phyloP scores from a whole-genome alignment of 2,888 invertebrate species.

The Calliopum simillimum region DNA sequence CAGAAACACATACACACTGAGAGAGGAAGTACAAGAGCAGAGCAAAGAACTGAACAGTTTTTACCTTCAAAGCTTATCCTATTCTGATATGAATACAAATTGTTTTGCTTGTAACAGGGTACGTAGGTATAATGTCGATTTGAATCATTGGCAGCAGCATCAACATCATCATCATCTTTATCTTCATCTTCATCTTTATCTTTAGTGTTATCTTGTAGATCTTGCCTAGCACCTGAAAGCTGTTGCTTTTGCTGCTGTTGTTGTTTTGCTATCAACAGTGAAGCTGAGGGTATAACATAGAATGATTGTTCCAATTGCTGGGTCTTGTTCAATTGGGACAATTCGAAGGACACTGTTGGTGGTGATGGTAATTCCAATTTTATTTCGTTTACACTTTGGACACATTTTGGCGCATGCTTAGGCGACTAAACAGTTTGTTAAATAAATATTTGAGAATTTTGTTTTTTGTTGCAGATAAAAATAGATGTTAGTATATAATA shows the following conservation, averaged over 20 bases:
- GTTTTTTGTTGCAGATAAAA: too few relatives aligned
- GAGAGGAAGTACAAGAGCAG: not conserved
- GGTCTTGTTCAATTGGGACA: not conserved
- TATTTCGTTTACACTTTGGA: too few relatives aligned
- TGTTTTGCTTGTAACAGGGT: constrained; percentile 61
- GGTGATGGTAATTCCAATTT: too few relatives aligned
- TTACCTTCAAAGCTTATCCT: constrained; percentile 64
- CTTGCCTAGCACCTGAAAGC: constrained; percentile 12
- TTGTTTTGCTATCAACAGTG: constrained; percentile 27
- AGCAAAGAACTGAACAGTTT: constrained; percentile 14
- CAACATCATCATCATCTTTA: constrained; percentile 22
- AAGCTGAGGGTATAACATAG: constrained; percentile 55
- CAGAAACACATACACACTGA: too few relatives aligned
- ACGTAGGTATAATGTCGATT: constrained; percentile 53
- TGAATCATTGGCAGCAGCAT: constrained; percentile 16
- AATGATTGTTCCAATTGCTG: constrained; percentile 45
- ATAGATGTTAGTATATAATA: too few relatives aligned
- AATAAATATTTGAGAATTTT: too few relatives aligned
- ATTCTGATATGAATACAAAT: constrained; percentile 63
- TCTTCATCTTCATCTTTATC: constrained; percentile 1
- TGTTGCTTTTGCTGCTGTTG: constrained; percentile 16
- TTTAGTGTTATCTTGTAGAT: constrained; percentile 30
- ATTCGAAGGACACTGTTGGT: too few relatives aligned
- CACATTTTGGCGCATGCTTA: too few relatives aligned
- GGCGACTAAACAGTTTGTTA: too few relatives aligned